These are phyloP conservation scores for Conomelus anceps DNA, from an alignment of 2,888 invertebrate genomes.

Conservation along the genomic window DNA sequence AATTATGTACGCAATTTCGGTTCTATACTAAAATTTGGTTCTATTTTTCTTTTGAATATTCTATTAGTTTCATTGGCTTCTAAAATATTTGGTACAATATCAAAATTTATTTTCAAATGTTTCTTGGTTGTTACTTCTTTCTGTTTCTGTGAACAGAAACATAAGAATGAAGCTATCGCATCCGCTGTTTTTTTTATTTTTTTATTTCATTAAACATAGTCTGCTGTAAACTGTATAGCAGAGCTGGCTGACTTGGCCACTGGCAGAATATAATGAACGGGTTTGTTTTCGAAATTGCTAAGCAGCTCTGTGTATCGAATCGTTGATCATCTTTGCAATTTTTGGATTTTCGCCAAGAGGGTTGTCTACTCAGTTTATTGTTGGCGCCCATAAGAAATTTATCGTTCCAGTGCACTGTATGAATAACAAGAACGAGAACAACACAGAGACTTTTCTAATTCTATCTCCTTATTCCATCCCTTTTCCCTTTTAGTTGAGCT, in stretches of 20 bases:
- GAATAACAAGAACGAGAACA: background rate
- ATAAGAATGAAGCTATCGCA: background rate
- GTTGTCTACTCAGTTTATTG: background rate
- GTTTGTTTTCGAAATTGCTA: background rate
- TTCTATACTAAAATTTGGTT: no score
- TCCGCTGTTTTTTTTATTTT: background rate
- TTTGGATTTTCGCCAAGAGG: background rate
- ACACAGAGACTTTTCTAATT: background rate
- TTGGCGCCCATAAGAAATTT: background rate
- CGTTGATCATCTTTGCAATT: background rate
- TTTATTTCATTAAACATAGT: background rate
- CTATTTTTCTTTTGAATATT: no score
- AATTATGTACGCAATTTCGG: no score
- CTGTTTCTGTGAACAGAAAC: background rate
- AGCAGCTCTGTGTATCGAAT: background rate
- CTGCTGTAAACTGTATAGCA: background rate
- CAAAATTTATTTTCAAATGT: background rate
- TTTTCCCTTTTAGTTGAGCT: background rate
- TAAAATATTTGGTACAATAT: background rate
- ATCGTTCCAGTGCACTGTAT: background rate
- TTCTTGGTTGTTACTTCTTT: background rate
- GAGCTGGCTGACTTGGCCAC: background rate
- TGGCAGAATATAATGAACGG: background rate
- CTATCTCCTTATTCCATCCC: background rate
- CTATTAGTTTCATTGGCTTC: no score